phyloP scores from a whole-genome alignment of 2,888 invertebrate genomes.

The Tenthredo mesomela region DNA sequence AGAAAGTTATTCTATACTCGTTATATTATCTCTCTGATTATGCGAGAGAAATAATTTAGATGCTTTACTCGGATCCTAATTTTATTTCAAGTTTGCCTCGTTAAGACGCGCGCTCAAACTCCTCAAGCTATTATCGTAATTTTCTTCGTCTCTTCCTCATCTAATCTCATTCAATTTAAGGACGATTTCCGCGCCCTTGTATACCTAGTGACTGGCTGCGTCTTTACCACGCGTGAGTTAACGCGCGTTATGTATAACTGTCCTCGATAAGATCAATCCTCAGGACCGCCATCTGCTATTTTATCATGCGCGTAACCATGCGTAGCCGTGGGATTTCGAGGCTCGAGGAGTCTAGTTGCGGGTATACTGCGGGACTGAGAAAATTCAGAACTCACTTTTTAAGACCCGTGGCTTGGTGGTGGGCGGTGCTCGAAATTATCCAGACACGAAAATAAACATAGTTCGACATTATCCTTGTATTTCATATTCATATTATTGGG shows the following conservation, averaged over 20 bases:
- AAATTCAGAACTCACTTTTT: slow-evolving; percentile 11
- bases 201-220: neutral
- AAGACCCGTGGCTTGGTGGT: slow-evolving; percentile 13
- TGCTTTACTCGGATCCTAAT: neutral
- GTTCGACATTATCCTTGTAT: neutral
- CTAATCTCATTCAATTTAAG: slow-evolving; percentile 22
- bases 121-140: slow-evolving; percentile 21
- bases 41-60: neutral
- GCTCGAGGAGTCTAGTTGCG: neutral
- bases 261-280: slow-evolving; percentile 47
- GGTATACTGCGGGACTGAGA: neutral
- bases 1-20: neutral
- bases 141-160: slow-evolving; percentile 29
- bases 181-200: slow-evolving; percentile 23
- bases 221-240: slow-evolving; percentile 20
- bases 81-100: slow-evolving; percentile 8
- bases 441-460: neutral
- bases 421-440: slow-evolving; percentile 20
- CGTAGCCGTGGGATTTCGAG: slow-evolving; percentile 47
- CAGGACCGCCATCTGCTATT: slow-evolving; percentile 36
- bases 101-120: neutral
- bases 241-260: slow-evolving; percentile 41
- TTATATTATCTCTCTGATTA: neutral
- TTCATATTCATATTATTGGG: neutral
- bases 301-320: slow-evolving; percentile 41